Evolutionary conservation across 2,113 vertebrate genomes (phyloP).

Genomic region (Anhinga anhinga): DNA sequence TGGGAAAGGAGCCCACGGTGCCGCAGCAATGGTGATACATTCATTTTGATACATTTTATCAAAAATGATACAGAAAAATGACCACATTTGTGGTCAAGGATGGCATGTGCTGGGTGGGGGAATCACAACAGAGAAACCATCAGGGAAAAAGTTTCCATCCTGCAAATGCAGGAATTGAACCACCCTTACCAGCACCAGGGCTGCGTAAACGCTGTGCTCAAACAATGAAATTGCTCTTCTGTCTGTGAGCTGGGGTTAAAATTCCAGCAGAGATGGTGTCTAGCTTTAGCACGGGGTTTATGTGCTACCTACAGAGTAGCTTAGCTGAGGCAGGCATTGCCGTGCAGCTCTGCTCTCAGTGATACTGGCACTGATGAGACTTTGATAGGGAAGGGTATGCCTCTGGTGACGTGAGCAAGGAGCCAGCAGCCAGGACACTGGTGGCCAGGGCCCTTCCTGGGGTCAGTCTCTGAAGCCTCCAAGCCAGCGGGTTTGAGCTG

Average conservation of each 20-base stretch:
- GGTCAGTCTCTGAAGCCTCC: not conserved
- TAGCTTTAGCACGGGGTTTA: not conserved
- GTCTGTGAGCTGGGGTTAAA: not conserved
- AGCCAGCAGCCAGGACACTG: not conserved
- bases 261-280: not conserved
- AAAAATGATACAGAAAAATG: not conserved
- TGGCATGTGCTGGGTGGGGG: not conserved
- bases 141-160: not conserved
- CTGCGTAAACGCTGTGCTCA: not conserved
- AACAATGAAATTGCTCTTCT: not conserved
- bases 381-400: rapidly evolving
- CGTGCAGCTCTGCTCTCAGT: not conserved
- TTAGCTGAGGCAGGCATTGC: not conserved
- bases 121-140: not conserved
- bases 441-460: not conserved
- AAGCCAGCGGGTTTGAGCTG: not conserved
- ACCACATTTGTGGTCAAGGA: not conserved
- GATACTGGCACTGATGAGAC: not conserved
- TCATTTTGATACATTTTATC: no score
- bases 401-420: rapidly evolving
- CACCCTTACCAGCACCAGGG: not conserved
- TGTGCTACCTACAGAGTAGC: not conserved
- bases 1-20: not conserved
- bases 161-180: not conserved
- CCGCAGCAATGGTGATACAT: not conserved